Evolutionary conservation across 2,888 invertebrate species (phyloP).

Genomic region (Boloria selene): DNA sequence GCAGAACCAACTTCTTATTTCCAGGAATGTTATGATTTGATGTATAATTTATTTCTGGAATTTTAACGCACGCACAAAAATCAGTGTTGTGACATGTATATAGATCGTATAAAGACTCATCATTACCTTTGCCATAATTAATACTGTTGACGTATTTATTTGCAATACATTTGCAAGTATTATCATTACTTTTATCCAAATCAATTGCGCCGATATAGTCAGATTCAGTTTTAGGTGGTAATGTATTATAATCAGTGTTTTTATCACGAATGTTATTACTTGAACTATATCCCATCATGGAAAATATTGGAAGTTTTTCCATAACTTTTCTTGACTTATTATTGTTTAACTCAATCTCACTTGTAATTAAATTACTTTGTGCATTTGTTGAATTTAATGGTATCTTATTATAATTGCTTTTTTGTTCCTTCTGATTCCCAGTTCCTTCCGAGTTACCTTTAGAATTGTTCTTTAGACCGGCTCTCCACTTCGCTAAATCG

Average conservation of each 20-base stretch:
- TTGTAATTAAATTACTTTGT: conserved; percentile 6
- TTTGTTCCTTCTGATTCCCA: neutral
- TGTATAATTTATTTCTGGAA: conserved; percentile 25
- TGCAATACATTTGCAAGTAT: conserved; percentile 48
- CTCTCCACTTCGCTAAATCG: conserved; percentile 47
- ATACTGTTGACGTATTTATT: conserved; percentile 25
- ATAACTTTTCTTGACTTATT: neutral
- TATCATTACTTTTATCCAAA: conserved; percentile 64
- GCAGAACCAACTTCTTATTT: conserved; percentile 16
- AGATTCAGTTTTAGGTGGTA: conserved; percentile 52
- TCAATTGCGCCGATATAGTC: conserved; percentile 64
- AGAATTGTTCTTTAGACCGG: conserved; percentile 20
- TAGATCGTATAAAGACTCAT: conserved; percentile 20
- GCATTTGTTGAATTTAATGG: conserved; percentile 4
- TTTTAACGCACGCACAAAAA: conserved; percentile 46
- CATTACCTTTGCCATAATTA: conserved; percentile 27
- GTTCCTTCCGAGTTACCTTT: too few relatives aligned
- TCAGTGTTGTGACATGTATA: conserved; percentile 48
- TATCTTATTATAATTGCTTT: conserved; percentile 14
- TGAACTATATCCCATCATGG: conserved; percentile 2
- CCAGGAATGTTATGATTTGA: conserved; percentile 18
- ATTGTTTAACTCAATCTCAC: neutral
- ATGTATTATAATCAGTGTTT: conserved; percentile 25
- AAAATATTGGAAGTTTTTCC: conserved; percentile 1
- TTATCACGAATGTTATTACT: conserved; percentile 24